Conservation (phyloP, 2,113 vertebrate species). For the Notothenia rossii region DNA sequence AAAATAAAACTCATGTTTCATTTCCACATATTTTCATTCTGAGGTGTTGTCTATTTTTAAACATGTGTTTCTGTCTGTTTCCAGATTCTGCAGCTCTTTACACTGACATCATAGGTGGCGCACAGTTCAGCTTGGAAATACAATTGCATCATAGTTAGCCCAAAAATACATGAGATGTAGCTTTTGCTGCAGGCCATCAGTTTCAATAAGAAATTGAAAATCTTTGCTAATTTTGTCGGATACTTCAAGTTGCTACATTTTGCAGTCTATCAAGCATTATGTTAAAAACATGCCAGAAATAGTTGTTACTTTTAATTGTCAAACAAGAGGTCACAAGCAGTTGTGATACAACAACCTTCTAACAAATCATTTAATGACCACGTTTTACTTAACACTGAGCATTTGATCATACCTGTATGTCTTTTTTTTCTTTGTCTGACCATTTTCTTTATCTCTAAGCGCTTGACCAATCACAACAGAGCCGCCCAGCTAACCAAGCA, state of each 20-base stretch:
- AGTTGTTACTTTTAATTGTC: too few species aligned
- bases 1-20: background rate
- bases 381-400: too few species aligned
- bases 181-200: background rate
- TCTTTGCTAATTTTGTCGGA: background rate
- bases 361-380: too few species aligned
- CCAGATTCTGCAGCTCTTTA: background rate
- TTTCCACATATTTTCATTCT: background rate
- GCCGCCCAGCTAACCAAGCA: too few species aligned
- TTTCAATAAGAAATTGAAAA: background rate
- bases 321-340: background rate
- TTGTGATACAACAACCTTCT: too few species aligned
- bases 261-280: too few species aligned
- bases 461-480: too few species aligned
- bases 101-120: background rate
- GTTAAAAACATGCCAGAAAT: too few species aligned
- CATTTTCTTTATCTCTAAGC: too few species aligned
- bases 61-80: background rate
- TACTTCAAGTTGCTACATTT: background rate
- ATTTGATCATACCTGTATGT: too few species aligned
- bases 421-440: too few species aligned
- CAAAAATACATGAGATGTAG: constrained; percentile 5
- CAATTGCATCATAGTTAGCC: background rate
- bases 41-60: constrained; percentile 10
- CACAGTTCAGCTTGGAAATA: background rate